Conservation (phyloP, 2,113 vertebrate species). For the Ceyx melanurus region DNA sequence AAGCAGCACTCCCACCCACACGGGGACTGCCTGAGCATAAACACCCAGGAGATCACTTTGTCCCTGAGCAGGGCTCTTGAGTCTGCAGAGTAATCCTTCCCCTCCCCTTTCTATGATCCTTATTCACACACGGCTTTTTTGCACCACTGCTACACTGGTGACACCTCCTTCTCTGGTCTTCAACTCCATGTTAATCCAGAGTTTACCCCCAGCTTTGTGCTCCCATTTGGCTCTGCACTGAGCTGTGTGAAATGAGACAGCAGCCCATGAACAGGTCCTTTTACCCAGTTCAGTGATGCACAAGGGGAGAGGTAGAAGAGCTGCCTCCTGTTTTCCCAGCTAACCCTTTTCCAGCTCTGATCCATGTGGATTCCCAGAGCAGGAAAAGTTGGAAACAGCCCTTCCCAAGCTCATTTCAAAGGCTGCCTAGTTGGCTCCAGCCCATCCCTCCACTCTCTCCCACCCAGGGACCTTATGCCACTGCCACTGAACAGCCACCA, state of each 20-base stretch:
- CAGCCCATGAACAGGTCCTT: not conserved
- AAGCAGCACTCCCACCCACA: not conserved
- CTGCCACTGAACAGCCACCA: not conserved
- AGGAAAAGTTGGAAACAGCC: not conserved
- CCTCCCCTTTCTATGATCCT: not conserved
- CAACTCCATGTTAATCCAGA: not conserved
- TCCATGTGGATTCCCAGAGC: not conserved
- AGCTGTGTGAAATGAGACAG: not conserved
- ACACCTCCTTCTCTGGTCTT: not conserved
- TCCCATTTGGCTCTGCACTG: not conserved
- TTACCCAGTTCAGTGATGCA: not conserved
- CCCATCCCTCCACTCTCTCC: not conserved
- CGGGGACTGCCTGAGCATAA: not conserved
- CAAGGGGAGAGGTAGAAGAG: not conserved
- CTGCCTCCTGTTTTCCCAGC: not conserved
- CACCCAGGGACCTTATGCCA: not conserved
- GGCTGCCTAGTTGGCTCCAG: not conserved
- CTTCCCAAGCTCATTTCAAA: not conserved
- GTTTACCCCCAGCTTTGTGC: not conserved
- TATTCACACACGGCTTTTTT: not conserved
- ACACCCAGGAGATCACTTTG: not conserved
- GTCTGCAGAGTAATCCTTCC: not conserved
- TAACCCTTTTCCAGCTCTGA: not conserved
- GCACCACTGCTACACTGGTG: not conserved
- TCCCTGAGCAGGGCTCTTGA: not conserved